Evolutionary conservation across 1,140 invertebrate species (phyloP), one percentile per base, ranked within the genome.

Genomic region (Pectinophora gossypiella): DNA sequence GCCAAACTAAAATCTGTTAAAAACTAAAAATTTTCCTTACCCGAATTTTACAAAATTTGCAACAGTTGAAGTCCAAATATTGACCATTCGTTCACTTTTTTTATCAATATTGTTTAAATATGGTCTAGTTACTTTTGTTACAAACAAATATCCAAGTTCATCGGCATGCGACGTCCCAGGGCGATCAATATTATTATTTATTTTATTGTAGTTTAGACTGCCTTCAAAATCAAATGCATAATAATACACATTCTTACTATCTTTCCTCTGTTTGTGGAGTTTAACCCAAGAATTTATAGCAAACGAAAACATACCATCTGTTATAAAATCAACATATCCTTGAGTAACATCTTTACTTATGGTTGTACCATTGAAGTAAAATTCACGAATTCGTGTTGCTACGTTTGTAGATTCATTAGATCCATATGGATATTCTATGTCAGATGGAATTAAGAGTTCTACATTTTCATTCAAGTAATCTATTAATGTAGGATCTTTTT

Each of bases 151-250:
- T 6, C 68, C 65, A 16, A 68, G 20, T 15, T 68, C 54, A 51
- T 72, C 68, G 15, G 43, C 54, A 45, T 68, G 68, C 9, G 51
- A 27, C 0, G 54, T 50, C 6, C 61, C 57, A 7, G 61, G 44
- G n/a, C 48, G 48, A 16, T 45, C 19, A 38, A 64, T 54, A 1
- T 54, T 35, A 18, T 62, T 50, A n/a, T 21, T 18, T 18, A 51
- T 15, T 19, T 60, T 68, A 12, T 47, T 19, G 55, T 55, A 63
- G 43, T 72, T 68, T 4, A 68, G 47, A 4, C 46, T 36, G 0
- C 68, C 68, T 35, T 65, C 65, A 36, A 65, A 68, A 13, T 40
- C 38, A 38, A 68, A 68, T 1, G 56, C 36, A 15, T 66, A 72
- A 27, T 64, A 63, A 48, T 60, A 72, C 20, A 68, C 10, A 1